phyloP scores from a whole-genome alignment of 2,888 invertebrate genomes.

The Heliconius ethilla region DNA sequence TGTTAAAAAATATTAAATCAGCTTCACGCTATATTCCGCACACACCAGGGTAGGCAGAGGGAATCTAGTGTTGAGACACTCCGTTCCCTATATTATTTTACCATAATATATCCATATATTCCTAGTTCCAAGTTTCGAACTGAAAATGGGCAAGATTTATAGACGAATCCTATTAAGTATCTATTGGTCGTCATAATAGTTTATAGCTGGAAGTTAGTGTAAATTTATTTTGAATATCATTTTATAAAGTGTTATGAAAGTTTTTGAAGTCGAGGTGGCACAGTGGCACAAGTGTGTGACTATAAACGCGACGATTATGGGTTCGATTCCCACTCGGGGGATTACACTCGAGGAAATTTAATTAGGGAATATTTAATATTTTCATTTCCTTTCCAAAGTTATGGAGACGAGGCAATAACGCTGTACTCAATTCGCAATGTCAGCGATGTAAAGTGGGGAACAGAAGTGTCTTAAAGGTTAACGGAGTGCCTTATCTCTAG shows the following conservation, averaged over 20 bases:
- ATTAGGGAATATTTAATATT: not conserved
- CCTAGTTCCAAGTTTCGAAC: constrained; percentile 12
- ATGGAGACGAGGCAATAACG: too few species aligned
- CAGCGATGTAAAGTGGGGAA: too few species aligned
- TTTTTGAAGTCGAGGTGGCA: not conserved
- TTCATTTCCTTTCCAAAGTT: not conserved
- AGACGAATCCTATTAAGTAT: constrained; percentile 37
- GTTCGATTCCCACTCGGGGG: not conserved
- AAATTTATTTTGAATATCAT: constrained; percentile 1
- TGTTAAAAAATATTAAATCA: not conserved
- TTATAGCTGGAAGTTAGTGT: constrained; percentile 24
- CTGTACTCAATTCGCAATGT: too few species aligned
- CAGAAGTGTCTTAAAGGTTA: too few species aligned
- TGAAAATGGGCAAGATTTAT: constrained; percentile 32
- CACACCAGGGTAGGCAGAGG: too few species aligned
- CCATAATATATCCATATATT: not conserved
- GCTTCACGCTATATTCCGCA: too few species aligned
- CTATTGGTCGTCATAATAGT: constrained; percentile 33
- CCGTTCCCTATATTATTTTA: not conserved
- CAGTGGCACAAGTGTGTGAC: not conserved
- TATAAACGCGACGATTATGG: not conserved
- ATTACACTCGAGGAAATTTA: too few species aligned
- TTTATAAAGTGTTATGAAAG: not conserved
- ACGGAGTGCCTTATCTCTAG: too few species aligned
- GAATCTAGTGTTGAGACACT: too few species aligned